These are phyloP conservation scores for Dendronephthya gigantea DNA, from an alignment of 64 coral and sea anemone genomes.

Conservation along the genomic window DNA sequence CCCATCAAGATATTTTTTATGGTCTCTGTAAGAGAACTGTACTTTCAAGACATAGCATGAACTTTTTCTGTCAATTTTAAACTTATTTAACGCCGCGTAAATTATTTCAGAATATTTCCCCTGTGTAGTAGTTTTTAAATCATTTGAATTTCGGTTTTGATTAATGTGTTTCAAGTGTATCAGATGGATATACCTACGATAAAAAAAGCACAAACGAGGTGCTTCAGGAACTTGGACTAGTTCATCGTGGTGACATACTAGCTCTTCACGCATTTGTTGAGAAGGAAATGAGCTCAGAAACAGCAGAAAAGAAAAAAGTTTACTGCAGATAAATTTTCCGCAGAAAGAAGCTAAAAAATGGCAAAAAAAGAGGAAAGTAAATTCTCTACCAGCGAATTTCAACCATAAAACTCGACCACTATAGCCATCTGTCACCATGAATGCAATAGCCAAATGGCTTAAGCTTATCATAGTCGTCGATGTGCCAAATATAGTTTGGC, in stretches of 20 bases:
- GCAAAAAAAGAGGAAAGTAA: neutral
- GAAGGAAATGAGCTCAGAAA: neutral
- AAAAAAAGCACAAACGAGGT: neutral
- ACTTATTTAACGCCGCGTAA: no score
- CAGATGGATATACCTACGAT: neutral
- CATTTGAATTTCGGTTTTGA: no score
- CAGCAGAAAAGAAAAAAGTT: neutral
- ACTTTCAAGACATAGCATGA: no score
- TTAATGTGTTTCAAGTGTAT: no score
- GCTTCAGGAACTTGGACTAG: neutral
- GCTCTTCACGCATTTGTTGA: neutral
- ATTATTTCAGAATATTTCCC: no score
- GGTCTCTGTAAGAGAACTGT: no score
- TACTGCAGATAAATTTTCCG: neutral
- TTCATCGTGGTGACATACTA: neutral
- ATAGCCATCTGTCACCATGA: neutral
- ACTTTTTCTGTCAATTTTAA: no score
- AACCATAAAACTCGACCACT: neutral
- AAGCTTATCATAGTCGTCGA: neutral
- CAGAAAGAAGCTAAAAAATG: neutral
- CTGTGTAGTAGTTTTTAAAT: no score
- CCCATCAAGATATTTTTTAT: no score
- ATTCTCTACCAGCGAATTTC: neutral
- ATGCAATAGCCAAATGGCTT: neutral
- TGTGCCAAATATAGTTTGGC: neutral